Conservation (phyloP, 2,888 invertebrate species). For the Merodon equestris region DNA sequence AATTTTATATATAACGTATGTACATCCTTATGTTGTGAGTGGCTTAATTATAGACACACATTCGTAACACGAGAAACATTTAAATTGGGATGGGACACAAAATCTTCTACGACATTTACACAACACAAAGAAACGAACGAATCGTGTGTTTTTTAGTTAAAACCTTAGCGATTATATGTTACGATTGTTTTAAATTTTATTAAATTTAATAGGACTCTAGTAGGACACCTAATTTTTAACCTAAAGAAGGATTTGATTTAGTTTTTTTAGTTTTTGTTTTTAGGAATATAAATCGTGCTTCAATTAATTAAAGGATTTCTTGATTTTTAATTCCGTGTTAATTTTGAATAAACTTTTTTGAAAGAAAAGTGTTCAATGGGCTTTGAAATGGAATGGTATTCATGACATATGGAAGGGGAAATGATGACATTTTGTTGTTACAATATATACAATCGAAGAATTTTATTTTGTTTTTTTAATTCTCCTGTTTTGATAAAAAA, state of each 20-base stretch:
- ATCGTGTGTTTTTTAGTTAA: not conserved
- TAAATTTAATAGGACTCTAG: conserved; percentile 36
- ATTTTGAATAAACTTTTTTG: conserved; percentile 24
- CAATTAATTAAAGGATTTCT: conserved; percentile 50
- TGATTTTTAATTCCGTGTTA: conserved; percentile 54
- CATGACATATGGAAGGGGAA: not conserved
- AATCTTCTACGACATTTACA: conserved; percentile 52
- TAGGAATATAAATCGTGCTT: conserved; percentile 69
- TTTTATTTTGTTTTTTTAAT: conserved; percentile 35
- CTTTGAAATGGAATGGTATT: too few relatives aligned
- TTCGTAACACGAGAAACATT: conserved; percentile 33
- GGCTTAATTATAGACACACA: conserved; percentile 42
- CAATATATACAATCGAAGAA: conserved; percentile 22
- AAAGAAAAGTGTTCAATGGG: too few relatives aligned
- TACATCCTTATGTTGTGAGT: not conserved
- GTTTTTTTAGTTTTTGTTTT: conserved; percentile 12
- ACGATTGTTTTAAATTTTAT: not conserved
- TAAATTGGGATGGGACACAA: conserved; percentile 10
- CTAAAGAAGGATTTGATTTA: conserved; percentile 47
- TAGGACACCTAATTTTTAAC: conserved; percentile 58
- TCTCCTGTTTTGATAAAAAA: conserved; percentile 6
- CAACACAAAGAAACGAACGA: conserved; percentile 61
- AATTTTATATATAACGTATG: too few relatives aligned
- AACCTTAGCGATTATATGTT: not conserved
- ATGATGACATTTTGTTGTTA: conserved; percentile 13